Conservation (phyloP, 1,140 invertebrate species). For the Aricia agestis region DNA sequence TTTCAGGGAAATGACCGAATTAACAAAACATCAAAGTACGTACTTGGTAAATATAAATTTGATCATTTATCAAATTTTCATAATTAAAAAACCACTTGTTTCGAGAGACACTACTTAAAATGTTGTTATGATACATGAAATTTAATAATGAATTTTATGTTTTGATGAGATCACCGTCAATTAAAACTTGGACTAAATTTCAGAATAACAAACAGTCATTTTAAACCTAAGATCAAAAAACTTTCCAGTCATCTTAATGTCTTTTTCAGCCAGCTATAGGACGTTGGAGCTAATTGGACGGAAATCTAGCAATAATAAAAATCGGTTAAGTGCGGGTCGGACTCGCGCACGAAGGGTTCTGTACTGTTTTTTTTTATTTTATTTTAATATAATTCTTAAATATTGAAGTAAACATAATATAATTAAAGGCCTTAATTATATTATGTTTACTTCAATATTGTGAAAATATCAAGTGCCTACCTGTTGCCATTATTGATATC, state of each 20-base stretch:
- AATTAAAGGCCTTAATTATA: too few relatives aligned
- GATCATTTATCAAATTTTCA: background rate
- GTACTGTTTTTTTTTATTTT: too few relatives aligned
- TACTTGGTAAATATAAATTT: background rate
- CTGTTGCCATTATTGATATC: too few relatives aligned
- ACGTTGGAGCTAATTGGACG: background rate
- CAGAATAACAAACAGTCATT: background rate
- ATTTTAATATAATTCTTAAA: too few relatives aligned
- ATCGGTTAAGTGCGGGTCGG: too few relatives aligned
- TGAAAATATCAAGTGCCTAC: too few relatives aligned
- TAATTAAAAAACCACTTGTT: background rate
- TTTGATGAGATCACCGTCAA: background rate
- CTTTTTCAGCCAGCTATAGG: background rate
- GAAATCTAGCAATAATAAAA: conserved; percentile 27
- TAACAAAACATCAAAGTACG: background rate
- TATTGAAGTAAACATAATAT: too few relatives aligned
- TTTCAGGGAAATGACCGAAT: background rate
- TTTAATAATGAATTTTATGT: background rate
- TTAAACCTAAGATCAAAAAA: background rate
- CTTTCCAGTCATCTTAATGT: background rate
- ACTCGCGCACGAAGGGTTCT: too few relatives aligned
- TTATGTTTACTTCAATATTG: too few relatives aligned
- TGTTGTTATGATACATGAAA: background rate
- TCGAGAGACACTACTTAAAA: background rate
- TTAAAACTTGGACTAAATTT: background rate